A percentile compares a stretch with the other conserved stretches of the same genome.
phyloP scores from a whole-genome alignment of 2,797 vertebrate genomes.

The Alfaro cultratus region DNA sequence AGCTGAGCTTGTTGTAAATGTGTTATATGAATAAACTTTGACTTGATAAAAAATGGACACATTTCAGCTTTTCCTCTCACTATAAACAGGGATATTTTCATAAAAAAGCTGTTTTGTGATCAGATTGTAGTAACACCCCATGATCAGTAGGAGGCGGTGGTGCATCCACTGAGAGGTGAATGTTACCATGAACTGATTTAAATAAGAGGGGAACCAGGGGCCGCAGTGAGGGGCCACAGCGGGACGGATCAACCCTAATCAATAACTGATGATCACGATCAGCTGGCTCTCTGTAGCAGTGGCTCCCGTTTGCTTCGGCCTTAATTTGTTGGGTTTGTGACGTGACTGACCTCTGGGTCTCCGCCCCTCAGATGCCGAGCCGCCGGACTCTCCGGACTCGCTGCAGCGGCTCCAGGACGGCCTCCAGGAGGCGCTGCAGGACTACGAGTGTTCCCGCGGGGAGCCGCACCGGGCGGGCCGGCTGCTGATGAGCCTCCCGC shows the following conservation, averaged over 20 bases:
- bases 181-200: background rate
- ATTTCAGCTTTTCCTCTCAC: no score
- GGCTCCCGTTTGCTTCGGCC: background rate
- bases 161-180: background rate
- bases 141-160: background rate
- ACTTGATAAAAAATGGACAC: no score
- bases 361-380: constrained; percentile 62
- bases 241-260: constrained; percentile 52
- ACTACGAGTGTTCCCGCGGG: constrained; percentile 58
- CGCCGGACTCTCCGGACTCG: constrained; percentile 63
- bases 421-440: constrained; percentile 79
- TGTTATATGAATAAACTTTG: no score
- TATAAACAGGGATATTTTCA: no score
- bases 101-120: no score
- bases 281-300: background rate
- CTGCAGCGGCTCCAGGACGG: constrained; percentile 76
- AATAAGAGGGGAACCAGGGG: background rate
- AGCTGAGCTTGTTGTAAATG: no score
- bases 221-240: background rate
- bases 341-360: background rate
- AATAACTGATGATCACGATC: constrained; percentile 47
- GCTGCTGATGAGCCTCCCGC: constrained; percentile 79
- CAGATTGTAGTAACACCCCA: background rate
- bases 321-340: background rate
- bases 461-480: constrained; percentile 69